Evolutionary conservation across 2,888 invertebrate genomes (phyloP).

Genomic region (Frankliniella fusca): DNA sequence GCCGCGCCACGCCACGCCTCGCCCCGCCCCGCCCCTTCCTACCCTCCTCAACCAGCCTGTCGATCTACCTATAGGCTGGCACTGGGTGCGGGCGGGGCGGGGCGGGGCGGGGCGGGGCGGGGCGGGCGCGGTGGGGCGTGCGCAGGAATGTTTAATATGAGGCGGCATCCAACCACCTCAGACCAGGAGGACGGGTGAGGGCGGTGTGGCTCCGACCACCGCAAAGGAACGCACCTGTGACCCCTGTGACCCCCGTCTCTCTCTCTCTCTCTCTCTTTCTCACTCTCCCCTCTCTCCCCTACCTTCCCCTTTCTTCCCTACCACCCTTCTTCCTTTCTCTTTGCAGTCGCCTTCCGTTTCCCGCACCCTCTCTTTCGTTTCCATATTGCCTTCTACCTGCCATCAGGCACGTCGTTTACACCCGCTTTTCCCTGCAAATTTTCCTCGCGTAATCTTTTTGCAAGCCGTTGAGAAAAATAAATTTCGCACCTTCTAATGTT

Average conservation of each 20-base stretch:
- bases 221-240: background rate
- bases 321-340: too few species aligned
- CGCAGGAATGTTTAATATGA: slow-evolving; percentile 9
- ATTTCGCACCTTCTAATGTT: too few species aligned
- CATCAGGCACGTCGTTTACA: too few species aligned
- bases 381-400: too few species aligned
- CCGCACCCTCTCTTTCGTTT: too few species aligned
- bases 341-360: too few species aligned
- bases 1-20: background rate
- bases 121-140: background rate
- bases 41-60: background rate
- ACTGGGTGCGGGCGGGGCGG: background rate
- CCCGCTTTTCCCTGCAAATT: too few species aligned
- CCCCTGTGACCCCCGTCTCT: background rate
- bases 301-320: too few species aligned
- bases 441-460: too few species aligned
- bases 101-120: background rate
- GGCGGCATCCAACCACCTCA: background rate
- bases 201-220: background rate
- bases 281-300: background rate
- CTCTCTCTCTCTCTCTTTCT: background rate
- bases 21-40: background rate
- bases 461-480: too few species aligned
- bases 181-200: background rate
- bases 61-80: background rate